Evolutionary conservation across 2,888 invertebrate genomes (phyloP).

Genomic region (Eupeodes latifasciatus): DNA sequence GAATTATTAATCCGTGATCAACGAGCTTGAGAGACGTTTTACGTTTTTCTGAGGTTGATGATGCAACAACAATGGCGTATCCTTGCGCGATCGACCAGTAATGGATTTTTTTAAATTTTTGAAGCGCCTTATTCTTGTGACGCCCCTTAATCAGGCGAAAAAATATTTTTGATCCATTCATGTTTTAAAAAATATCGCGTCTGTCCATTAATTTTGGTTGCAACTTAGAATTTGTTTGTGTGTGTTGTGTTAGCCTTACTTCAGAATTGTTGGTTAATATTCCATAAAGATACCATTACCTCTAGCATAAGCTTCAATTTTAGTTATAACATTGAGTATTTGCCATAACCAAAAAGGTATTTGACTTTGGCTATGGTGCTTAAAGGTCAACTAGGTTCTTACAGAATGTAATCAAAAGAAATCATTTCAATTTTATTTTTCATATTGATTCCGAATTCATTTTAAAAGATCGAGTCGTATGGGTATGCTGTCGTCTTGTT

Average conservation of each 20-base stretch:
- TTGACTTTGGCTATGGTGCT: too few species aligned
- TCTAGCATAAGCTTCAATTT: too few species aligned
- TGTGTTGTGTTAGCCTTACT: neutral
- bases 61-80: slow-evolving; percentile 6
- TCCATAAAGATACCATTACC: too few species aligned
- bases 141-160: slow-evolving; percentile 68
- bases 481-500: too few species aligned
- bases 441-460: too few species aligned
- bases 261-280: too few species aligned
- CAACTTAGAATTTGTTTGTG: slow-evolving; percentile 22
- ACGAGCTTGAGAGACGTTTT: slow-evolving; percentile 55
- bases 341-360: too few species aligned
- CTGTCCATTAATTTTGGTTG: slow-evolving; percentile 56
- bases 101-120: slow-evolving; percentile 43
- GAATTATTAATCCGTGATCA: slow-evolving; percentile 75
- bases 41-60: slow-evolving; percentile 17
- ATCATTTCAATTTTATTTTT: too few species aligned
- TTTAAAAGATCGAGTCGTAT: too few species aligned
- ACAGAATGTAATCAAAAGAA: too few species aligned
- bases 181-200: slow-evolving; percentile 32
- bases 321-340: too few species aligned
- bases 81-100: slow-evolving; percentile 58
- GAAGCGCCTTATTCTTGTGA: slow-evolving; percentile 33
- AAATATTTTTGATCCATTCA: slow-evolving; percentile 68
- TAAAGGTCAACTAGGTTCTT: too few species aligned